These are phyloP conservation scores for Pagetopsis macropterus DNA, from an alignment of 2,797 vertebrate species.

Conservation along the genomic window DNA sequence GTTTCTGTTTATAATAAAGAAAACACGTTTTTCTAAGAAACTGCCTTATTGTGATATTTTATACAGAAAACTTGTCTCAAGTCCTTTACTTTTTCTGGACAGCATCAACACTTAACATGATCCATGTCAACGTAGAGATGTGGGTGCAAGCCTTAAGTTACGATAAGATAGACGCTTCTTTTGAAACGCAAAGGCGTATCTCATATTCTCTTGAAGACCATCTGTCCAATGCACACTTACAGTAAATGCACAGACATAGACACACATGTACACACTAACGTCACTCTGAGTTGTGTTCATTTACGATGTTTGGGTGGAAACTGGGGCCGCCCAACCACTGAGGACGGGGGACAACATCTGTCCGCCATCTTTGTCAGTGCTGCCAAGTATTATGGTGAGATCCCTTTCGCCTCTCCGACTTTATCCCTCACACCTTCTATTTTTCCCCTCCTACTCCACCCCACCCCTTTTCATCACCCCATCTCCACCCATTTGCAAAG, in stretches of 20 bases:
- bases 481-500: conserved; percentile 30
- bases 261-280: conserved; percentile 36
- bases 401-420: conserved; percentile 41
- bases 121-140: conserved; percentile 24
- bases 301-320: conserved; percentile 64
- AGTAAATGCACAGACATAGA: conserved; percentile 15
- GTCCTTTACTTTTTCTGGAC: conserved; percentile 8
- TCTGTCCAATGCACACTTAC: neutral
- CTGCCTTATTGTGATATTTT: conserved; percentile 31
- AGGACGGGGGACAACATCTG: conserved; percentile 69
- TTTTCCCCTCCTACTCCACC: neutral
- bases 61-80: neutral
- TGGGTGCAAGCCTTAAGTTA: conserved; percentile 23
- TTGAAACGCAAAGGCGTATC: neutral
- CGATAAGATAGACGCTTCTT: conserved; percentile 1
- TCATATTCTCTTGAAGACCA: conserved; percentile 21
- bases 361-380: conserved; percentile 73
- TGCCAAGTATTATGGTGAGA: conserved; percentile 69
- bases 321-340: conserved; percentile 58
- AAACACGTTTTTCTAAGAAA: conserved; percentile 14
- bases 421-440: conserved; percentile 11
- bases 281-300: conserved; percentile 68
- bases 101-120: conserved; percentile 5
- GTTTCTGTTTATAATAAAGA: conserved; percentile 45
- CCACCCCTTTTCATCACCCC: conserved; percentile 12